These are phyloP conservation scores for Gnathonemus longibarbis DNA, from an alignment of 2,113 vertebrate genomes.

Conservation along the genomic window DNA sequence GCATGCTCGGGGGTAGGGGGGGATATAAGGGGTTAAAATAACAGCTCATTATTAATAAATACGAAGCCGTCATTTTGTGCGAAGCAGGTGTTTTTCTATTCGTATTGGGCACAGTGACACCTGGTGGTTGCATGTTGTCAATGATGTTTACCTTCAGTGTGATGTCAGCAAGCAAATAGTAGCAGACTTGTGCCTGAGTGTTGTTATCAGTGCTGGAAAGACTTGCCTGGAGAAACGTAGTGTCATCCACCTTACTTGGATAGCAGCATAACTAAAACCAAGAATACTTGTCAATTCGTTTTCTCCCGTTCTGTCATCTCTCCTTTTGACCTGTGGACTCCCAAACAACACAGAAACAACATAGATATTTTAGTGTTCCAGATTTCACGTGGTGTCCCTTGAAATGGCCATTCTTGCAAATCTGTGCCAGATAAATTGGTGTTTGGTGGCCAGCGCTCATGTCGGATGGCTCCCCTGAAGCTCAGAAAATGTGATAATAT, in stretches of 20 bases:
- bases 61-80: background rate
- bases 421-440: background rate
- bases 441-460: background rate
- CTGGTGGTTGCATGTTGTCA: constrained; percentile 6
- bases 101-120: constrained; percentile 4
- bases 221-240: constrained; percentile 18
- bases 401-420: constrained; percentile 24
- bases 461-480: background rate
- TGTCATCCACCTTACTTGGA: background rate
- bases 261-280: background rate
- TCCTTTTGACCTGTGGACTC: background rate
- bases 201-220: constrained; percentile 41
- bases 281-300: background rate
- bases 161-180: background rate
- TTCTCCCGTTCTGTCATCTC: background rate
- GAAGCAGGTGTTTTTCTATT: background rate
- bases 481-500: background rate
- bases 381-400: constrained; percentile 34
- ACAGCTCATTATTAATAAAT: background rate
- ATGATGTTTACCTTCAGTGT: background rate
- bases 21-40: background rate
- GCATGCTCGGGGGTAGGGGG: constrained; percentile 24
- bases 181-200: constrained; percentile 20
- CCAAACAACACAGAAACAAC: background rate
- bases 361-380: constrained; percentile 39